These are phyloP conservation scores for Lucilia cuprina DNA, from an alignment of 1,140 invertebrate genomes.

Conservation along the genomic window DNA sequence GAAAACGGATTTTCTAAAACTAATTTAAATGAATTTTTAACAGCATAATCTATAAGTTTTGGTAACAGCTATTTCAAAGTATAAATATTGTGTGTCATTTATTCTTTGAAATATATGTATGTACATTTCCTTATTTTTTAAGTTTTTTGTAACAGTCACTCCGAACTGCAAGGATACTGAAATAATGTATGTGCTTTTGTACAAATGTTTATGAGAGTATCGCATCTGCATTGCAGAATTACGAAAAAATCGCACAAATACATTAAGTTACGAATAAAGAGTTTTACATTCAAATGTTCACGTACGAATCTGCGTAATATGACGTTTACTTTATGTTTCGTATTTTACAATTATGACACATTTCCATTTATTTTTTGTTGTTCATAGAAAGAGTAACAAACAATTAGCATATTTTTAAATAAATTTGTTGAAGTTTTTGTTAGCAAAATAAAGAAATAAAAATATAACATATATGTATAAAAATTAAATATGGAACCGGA, in stretches of 20 bases:
- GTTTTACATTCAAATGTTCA: not conserved
- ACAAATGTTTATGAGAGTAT: not conserved
- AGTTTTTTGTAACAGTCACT: too few species aligned
- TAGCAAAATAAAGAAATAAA: not conserved
- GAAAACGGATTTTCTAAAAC: too few species aligned
- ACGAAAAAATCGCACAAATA: not conserved
- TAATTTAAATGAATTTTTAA: too few species aligned
- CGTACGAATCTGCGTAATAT: not conserved
- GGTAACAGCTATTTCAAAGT: too few species aligned
- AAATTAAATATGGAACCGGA: too few species aligned
- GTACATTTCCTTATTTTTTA: too few species aligned
- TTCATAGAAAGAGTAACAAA: not conserved
- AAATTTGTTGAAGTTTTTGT: not conserved
- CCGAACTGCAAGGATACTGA: too few species aligned
- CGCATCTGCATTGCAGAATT: slow-evolving; percentile 7
- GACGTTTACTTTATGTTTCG: not conserved
- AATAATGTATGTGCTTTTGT: not conserved
- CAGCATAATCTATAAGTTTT: too few species aligned
- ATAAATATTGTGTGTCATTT: too few species aligned
- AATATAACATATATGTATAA: not conserved
- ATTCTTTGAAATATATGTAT: too few species aligned
- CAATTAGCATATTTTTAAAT: not conserved
- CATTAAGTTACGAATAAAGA: not conserved
- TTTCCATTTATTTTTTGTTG: not conserved
- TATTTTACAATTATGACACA: not conserved